Evolutionary conservation across 2,888 invertebrate genomes (phyloP), one percentile per base, ranked within the genome.

Genomic region (Macroteleia sp.): DNA sequence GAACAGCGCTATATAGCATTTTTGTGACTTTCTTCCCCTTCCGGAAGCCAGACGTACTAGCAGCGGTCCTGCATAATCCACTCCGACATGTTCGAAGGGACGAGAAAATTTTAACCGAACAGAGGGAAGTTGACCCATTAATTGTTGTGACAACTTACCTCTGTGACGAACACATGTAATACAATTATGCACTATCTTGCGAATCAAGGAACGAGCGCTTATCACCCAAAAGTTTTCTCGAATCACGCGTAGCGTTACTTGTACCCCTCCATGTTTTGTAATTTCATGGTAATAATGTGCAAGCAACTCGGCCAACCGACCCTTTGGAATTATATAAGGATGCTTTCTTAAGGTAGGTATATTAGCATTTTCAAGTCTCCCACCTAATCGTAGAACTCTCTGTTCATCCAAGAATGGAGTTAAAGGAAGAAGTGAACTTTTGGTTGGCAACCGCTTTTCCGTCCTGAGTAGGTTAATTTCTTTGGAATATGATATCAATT

Each of bases 61-160:
- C 12, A 39, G 39, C 3, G 39, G 39, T 39, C 39, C 39, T n/a
- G 39, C 39, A 39, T 39, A 39, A 14, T 39, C 39, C 10, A 32
- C 10, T 32, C n/a, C n/a, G 32, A 32, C 32, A n/a, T 32, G 32
- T 6, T 32, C 32, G n/a, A 32, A 32, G 10, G 32, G 10, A 32
- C 32, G 32, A 8, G 32, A 32, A 32, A 32, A 32, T 10, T 32
- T 4, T 32, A 32, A 10, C 10, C 32, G 8, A 8, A 32, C 32
- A 8, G 32, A 32, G 10, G 32, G 32, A 2, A 32, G 8, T 32
- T 32, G 32, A 32, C 32, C 32, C 32, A 32, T 32, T 2, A 32
- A n/a, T 32, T 39, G 39, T 14, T 14, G 12, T 3, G 39, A 39
- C 16, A 39, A 2, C 3, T 39, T 2, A 39, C 39, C 39, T 14